Evolutionary conservation across 2,888 invertebrate genomes (phyloP).

Genomic region (Nephrocerus scutellatus): DNA sequence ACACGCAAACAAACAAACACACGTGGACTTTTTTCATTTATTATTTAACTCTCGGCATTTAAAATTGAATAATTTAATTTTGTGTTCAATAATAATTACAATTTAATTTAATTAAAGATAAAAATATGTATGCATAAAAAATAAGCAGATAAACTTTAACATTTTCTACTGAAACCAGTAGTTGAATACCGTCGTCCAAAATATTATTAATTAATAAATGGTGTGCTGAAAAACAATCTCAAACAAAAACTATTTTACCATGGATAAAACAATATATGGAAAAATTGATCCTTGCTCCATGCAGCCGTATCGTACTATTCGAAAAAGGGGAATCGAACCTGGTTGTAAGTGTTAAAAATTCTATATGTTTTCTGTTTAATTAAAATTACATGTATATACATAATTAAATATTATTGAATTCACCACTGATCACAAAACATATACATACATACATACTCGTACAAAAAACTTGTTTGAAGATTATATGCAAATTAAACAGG

Average conservation of each 20-base stretch:
- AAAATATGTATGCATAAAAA: no score
- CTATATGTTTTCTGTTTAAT: not conserved
- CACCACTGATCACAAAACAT: constrained; percentile 1
- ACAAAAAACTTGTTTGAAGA: not conserved
- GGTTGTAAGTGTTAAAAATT: constrained; percentile 66
- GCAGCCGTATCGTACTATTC: constrained; percentile 78
- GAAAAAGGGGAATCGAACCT: constrained; percentile 73
- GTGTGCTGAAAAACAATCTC: not conserved
- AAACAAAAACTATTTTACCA: constrained; percentile 33
- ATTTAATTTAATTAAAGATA: no score
- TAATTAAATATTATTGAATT: constrained; percentile 5
- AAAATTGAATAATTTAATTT: no score
- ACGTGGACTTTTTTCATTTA: no score
- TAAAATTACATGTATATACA: not conserved
- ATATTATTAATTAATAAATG: no score
- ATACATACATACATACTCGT: constrained; percentile 3
- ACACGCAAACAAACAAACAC: no score
- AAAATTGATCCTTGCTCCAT: constrained; percentile 77
- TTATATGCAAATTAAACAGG: constrained; percentile 11
- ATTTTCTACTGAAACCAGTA: no score
- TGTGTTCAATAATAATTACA: no score
- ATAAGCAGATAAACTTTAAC: no score
- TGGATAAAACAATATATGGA: constrained; percentile 89
- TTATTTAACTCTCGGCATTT: no score
- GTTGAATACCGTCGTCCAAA: no score